Conservation (phyloP, 2,113 vertebrate genomes). For the Pollimyrus isidori region DNA sequence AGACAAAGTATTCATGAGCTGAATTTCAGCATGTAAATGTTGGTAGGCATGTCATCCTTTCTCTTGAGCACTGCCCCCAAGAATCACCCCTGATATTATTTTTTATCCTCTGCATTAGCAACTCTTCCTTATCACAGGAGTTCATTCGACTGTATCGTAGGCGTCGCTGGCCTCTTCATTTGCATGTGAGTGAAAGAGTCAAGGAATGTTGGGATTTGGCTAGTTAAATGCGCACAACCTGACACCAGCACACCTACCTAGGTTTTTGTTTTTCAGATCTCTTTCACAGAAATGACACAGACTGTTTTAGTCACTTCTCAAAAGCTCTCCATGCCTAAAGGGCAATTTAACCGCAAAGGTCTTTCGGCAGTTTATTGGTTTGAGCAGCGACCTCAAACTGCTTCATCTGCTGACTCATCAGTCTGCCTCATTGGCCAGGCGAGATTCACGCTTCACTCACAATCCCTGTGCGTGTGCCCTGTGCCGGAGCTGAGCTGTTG, state of each 20-base stretch:
- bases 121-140: not conserved
- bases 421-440: not conserved
- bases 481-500: not conserved
- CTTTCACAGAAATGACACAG: conserved; percentile 2
- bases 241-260: not conserved
- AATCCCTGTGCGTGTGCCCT: not conserved
- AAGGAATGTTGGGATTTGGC: not conserved
- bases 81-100: not conserved
- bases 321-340: conserved; percentile 9
- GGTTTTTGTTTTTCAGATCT: not conserved
- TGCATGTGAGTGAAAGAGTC: not conserved
- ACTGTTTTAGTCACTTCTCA: conserved; percentile 2
- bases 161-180: not conserved
- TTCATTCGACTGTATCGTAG: not conserved
- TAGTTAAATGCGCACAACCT: not conserved
- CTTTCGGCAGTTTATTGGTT: not conserved
- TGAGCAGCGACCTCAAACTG: not conserved
- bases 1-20: not conserved
- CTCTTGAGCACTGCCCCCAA: not conserved
- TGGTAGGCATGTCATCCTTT: not conserved
- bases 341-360: conserved; percentile 9
- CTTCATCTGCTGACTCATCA: not conserved
- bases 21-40: not conserved
- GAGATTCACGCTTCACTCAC: not conserved
- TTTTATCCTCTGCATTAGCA: not conserved